phyloP scores from a whole-genome alignment of 2,888 invertebrate genomes.

The Mesorhabditis sp. region DNA sequence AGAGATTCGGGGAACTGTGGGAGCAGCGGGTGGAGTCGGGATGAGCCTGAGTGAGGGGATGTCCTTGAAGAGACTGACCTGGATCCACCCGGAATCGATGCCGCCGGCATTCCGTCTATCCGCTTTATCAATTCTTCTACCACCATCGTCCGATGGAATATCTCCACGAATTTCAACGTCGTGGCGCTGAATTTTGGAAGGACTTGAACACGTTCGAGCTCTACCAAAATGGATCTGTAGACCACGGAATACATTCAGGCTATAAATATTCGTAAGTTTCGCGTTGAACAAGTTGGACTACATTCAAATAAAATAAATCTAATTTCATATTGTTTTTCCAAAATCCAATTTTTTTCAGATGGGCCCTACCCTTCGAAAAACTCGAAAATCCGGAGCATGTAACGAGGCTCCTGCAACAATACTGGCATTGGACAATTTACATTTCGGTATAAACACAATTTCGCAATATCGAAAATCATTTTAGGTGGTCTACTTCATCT shows the following conservation, averaged over 20 bases:
- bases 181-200: constrained; percentile 22
- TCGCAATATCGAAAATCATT: neutral
- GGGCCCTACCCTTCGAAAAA: constrained; percentile 50
- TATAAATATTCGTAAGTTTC: constrained; percentile 48
- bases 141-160: neutral
- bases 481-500: constrained; percentile 59
- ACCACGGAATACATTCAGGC: constrained; percentile 37
- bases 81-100: neutral
- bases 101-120: neutral
- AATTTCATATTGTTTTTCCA: neutral
- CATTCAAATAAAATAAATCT: neutral
- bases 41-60: neutral
- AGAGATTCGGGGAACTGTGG: no score
- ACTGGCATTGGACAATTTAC: constrained; percentile 69
- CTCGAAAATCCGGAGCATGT: neutral
- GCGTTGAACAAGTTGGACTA: neutral
- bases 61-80: constrained; percentile 5
- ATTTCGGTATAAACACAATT: constrained; percentile 64
- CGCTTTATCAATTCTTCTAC: neutral
- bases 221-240: constrained; percentile 33
- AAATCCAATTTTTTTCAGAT: constrained; percentile 27
- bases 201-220: constrained; percentile 48
- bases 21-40: neutral
- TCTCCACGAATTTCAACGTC: neutral
- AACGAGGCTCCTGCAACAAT: constrained; percentile 44